These are phyloP conservation scores for Amazonetta brasiliensis DNA, from an alignment of 2,797 vertebrate species.

Conservation along the genomic window DNA sequence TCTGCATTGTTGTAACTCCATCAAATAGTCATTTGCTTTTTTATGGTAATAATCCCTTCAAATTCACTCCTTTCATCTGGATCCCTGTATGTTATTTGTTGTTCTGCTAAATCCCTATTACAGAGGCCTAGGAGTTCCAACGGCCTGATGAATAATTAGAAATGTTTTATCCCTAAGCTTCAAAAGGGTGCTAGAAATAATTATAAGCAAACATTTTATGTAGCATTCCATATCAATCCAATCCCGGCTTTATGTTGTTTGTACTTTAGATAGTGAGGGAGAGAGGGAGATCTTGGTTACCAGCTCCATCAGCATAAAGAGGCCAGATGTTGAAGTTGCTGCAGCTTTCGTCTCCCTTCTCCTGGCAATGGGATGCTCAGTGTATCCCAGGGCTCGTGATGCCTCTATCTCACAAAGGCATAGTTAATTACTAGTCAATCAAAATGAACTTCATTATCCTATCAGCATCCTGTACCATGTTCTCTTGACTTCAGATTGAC, in stretches of 20 bases:
- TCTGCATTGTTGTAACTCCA: slow-evolving; percentile 77
- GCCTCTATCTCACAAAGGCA: slow-evolving; percentile 39
- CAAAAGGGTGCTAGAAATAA: slow-evolving; percentile 85
- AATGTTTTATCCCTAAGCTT: slow-evolving; percentile 83
- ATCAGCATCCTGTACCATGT: background rate
- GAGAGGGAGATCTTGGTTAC: slow-evolving; percentile 54
- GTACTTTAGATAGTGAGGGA: slow-evolving; percentile 66
- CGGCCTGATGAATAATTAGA: slow-evolving; percentile 82
- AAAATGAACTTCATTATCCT: slow-evolving; percentile 51
- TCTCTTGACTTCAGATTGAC: background rate
- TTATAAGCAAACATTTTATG: slow-evolving; percentile 84
- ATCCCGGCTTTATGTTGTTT: slow-evolving; percentile 68
- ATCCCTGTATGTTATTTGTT: slow-evolving; percentile 79
- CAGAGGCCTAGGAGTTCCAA: slow-evolving; percentile 77
- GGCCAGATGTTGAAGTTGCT: slow-evolving; percentile 22
- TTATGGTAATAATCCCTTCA: slow-evolving; percentile 82
- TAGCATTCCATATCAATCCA: slow-evolving; percentile 74
- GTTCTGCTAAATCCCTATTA: slow-evolving; percentile 82
- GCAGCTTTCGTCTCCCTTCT: slow-evolving; percentile 40
- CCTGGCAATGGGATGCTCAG: slow-evolving; percentile 20
- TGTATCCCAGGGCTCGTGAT: slow-evolving; percentile 2
- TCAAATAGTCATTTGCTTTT: slow-evolving; percentile 81
- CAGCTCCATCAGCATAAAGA: slow-evolving; percentile 26
- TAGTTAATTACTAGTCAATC: slow-evolving; percentile 65
- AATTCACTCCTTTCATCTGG: slow-evolving; percentile 81